phyloP scores from a whole-genome alignment of 2,888 invertebrate species.

The Octonoba sinensis region DNA sequence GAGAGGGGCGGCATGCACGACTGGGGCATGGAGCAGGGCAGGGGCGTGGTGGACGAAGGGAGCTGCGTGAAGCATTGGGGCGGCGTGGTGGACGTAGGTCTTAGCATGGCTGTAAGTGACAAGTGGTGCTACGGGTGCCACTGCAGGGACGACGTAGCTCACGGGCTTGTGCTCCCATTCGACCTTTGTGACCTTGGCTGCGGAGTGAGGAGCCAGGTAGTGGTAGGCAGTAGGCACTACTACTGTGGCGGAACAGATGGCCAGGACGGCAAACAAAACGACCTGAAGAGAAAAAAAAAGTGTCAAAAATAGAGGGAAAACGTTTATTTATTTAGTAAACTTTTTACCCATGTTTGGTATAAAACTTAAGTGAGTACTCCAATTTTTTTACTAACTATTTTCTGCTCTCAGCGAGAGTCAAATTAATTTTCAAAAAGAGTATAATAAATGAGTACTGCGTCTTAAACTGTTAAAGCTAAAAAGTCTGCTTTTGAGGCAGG shows the following conservation, averaged over 20 bases:
- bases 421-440: no score
- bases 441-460: no score
- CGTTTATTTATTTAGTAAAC: neutral
- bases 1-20: conserved; percentile 12
- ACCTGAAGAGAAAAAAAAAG: conserved; percentile 16
- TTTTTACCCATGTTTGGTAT: no score
- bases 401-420: no score
- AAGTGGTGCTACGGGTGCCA: conserved; percentile 47
- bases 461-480: no score
- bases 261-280: conserved; percentile 37
- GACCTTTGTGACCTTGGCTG: conserved; percentile 42
- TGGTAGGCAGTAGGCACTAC: conserved; percentile 35
- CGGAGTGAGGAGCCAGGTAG: conserved; percentile 49
- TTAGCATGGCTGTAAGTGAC: conserved; percentile 48
- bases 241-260: conserved; percentile 49
- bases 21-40: neutral
- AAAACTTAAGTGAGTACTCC: no score
- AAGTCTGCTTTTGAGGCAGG: no score
- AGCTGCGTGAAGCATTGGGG: conserved; percentile 12
- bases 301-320: neutral
- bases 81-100: conserved; percentile 14
- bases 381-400: no score
- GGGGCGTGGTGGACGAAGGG: conserved; percentile 30
- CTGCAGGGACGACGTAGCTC: conserved; percentile 55
- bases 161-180: conserved; percentile 53